Evolutionary conservation across 2,888 invertebrate species (phyloP).

Genomic region (Isotomurus palustris): DNA sequence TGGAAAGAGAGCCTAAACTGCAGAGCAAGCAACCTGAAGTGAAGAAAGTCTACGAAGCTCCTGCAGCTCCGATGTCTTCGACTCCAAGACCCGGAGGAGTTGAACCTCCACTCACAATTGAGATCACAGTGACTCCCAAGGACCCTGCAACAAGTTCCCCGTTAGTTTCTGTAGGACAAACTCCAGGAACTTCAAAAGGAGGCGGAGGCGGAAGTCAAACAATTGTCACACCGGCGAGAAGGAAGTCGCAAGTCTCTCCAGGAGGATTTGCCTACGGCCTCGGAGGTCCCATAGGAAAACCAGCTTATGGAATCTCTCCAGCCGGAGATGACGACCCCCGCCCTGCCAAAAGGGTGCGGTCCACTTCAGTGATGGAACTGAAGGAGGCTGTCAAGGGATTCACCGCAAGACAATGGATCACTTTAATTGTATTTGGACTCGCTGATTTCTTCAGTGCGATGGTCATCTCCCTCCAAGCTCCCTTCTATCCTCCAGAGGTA

Average conservation of each 20-base stretch:
- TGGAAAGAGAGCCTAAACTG: too few relatives aligned
- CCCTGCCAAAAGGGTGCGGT: background rate
- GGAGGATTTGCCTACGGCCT: constrained; percentile 15
- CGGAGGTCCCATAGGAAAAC: constrained; percentile 9
- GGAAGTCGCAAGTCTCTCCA: too few relatives aligned
- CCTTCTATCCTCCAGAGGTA: constrained; percentile 80
- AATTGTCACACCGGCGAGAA: too few relatives aligned
- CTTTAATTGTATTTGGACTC: constrained; percentile 70
- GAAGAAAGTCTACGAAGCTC: too few relatives aligned
- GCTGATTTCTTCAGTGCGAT: constrained; percentile 80
- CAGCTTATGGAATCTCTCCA: background rate
- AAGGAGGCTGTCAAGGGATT: constrained; percentile 54
- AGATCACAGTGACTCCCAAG: too few relatives aligned
- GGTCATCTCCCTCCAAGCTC: constrained; percentile 77
- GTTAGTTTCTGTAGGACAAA: too few relatives aligned
- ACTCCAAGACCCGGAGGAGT: too few relatives aligned
- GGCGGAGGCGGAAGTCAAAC: background rate
- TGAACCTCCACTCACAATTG: too few relatives aligned
- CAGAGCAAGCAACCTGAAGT: too few relatives aligned
- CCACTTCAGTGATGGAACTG: constrained; percentile 16
- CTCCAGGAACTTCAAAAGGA: background rate
- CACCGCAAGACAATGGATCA: constrained; percentile 70
- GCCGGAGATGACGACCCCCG: background rate
- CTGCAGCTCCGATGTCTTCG: too few relatives aligned
- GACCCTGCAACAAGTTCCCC: too few relatives aligned